A percentile compares a stretch with the other conserved stretches of the same genome.
phyloP scores from a whole-genome alignment of 2,797 vertebrate genomes.

The Sylvilagus floridanus region DNA sequence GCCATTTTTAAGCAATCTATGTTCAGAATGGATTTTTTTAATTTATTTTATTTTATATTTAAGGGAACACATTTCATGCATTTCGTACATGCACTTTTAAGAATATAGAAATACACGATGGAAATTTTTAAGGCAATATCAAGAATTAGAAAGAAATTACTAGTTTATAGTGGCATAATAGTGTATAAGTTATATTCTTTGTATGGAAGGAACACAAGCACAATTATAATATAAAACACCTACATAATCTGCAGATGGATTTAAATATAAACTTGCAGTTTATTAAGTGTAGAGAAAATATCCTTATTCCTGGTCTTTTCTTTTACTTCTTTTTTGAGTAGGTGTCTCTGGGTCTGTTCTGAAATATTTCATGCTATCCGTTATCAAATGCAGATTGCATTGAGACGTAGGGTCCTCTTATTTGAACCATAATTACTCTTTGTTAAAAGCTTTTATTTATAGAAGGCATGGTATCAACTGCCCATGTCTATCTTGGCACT shows the following conservation, averaged over 20 bases:
- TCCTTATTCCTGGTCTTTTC: not conserved
- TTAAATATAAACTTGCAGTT: not conserved
- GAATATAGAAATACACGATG: too few species aligned
- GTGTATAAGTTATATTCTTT: not conserved
- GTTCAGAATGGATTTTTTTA: not conserved
- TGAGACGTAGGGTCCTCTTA: not conserved
- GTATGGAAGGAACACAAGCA: not conserved
- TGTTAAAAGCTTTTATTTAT: not conserved
- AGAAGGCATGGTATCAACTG: not conserved
- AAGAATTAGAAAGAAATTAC: not conserved
- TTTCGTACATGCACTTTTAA: too few species aligned
- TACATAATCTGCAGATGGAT: not conserved
- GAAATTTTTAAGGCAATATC: not conserved
- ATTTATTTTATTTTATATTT: too few species aligned
- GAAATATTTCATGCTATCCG: not conserved
- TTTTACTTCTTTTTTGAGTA: not conserved
- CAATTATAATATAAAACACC: not conserved
- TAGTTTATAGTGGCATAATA: not conserved
- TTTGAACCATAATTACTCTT: not conserved
- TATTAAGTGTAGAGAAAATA: not conserved
- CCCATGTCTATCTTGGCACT: not conserved
- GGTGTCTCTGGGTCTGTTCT: not conserved
- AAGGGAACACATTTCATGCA: too few species aligned
- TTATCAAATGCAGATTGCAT: not conserved
- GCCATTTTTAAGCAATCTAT: not conserved